Conservation (phyloP, 2,797 vertebrate species). For the Channa striata region DNA sequence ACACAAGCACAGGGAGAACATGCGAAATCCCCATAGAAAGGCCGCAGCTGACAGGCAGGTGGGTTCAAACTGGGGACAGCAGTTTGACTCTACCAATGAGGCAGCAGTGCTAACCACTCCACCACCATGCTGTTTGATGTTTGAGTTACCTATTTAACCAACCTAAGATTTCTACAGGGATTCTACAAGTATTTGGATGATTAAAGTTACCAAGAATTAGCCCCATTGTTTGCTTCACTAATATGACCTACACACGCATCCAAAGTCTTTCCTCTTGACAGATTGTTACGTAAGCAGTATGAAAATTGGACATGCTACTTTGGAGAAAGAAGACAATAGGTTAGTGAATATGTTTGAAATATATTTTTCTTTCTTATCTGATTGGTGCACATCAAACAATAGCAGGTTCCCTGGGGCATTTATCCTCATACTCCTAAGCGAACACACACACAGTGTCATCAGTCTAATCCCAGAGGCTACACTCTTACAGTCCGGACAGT, state of each 20-base stretch:
- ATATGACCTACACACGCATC: neutral
- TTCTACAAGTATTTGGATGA: too few species aligned
- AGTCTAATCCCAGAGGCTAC: constrained; percentile 52
- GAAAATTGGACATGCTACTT: constrained; percentile 16
- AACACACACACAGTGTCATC: constrained; percentile 19
- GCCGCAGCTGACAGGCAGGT: too few species aligned
- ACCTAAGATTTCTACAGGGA: too few species aligned
- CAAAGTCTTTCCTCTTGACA: neutral
- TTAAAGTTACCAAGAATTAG: neutral
- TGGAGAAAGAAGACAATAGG: constrained; percentile 6
- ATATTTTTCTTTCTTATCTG: neutral
- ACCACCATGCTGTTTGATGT: too few species aligned
- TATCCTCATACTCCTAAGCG: constrained; percentile 15
- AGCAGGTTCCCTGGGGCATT: constrained; percentile 39
- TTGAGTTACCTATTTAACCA: too few species aligned
- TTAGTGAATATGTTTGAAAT: constrained; percentile 2
- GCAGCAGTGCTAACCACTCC: too few species aligned
- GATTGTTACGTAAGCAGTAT: constrained; percentile 11
- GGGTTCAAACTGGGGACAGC: too few species aligned
- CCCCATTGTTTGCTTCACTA: too few species aligned
- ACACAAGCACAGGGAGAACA: too few species aligned
- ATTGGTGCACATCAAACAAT: constrained; percentile 5
- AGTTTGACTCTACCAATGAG: too few species aligned
- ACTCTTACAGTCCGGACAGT: constrained; percentile 47
- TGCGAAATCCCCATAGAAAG: too few species aligned